Evolutionary conservation across 2,113 vertebrate species (phyloP).

Genomic region (Prunella fulvescens): DNA sequence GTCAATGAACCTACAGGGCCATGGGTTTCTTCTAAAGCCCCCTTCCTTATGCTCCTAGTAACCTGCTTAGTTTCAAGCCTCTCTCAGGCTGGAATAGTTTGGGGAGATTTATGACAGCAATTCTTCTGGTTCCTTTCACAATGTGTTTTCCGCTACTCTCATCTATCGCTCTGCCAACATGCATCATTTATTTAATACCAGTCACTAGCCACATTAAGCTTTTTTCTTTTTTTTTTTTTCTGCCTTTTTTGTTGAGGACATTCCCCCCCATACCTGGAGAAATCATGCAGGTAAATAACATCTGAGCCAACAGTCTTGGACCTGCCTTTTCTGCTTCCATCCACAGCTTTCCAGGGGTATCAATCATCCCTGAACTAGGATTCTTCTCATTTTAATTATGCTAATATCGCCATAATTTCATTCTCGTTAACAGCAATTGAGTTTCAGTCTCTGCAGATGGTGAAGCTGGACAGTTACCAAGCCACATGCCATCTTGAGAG

Average conservation of each 20-base stretch:
- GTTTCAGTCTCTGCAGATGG: slow-evolving; percentile 48
- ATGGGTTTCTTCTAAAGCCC: neutral
- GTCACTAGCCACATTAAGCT: slow-evolving; percentile 30
- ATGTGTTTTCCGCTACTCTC: slow-evolving; percentile 29
- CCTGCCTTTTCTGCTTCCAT: neutral
- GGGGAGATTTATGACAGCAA: slow-evolving; percentile 45
- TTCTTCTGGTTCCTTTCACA: slow-evolving; percentile 39
- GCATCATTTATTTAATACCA: slow-evolving; percentile 55
- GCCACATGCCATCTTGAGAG: slow-evolving; percentile 8
- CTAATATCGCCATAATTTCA: slow-evolving; percentile 58
- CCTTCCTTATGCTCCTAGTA: neutral
- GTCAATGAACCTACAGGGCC: neutral
- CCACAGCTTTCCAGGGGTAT: slow-evolving; percentile 41
- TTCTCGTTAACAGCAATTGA: slow-evolving; percentile 59
- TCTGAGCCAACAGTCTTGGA: slow-evolving; percentile 35
- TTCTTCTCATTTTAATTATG: slow-evolving; percentile 62
- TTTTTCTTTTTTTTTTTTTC: neutral
- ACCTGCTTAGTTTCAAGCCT: neutral
- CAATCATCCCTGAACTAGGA: slow-evolving; percentile 59
- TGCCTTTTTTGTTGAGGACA: neutral
- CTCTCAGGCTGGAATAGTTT: slow-evolving; percentile 8
- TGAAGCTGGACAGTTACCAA: slow-evolving; percentile 38
- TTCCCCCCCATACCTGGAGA: neutral
- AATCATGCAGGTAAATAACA: slow-evolving; percentile 32
- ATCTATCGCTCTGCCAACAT: slow-evolving; percentile 41